Conservation (phyloP, 2,113 vertebrate species). For the Cephalopterus ornatus region DNA sequence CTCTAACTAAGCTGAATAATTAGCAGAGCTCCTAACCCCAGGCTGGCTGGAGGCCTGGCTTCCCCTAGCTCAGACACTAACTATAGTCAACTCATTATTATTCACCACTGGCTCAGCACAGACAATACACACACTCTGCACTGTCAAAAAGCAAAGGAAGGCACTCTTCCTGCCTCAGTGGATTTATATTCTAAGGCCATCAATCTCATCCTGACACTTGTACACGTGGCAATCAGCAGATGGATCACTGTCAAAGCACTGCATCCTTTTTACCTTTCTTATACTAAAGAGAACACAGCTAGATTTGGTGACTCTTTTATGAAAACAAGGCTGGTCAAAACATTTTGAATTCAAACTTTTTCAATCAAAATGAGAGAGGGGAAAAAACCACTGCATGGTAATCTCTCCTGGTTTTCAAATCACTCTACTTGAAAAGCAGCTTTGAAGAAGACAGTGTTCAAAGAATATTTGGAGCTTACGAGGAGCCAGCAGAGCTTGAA, state of each 20-base stretch:
- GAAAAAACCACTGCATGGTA: neutral
- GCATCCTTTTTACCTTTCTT: neutral
- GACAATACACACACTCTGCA: neutral
- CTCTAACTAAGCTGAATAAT: neutral
- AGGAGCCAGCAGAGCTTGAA: neutral
- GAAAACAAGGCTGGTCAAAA: constrained; percentile 29
- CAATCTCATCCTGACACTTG: neutral
- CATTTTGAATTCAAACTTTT: neutral
- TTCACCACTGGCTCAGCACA: neutral
- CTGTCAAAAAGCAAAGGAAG: neutral
- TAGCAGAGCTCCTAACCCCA: neutral
- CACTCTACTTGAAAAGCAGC: neutral
- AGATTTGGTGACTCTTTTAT: neutral
- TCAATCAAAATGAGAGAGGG: neutral
- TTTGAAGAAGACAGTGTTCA: neutral
- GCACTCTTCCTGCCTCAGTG: neutral
- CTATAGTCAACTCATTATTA: neutral
- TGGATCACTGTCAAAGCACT: neutral
- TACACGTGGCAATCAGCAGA: neutral
- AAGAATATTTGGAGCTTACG: neutral
- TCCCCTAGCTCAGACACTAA: neutral
- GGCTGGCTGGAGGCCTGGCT: neutral
- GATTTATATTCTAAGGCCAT: neutral
- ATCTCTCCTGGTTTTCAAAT: neutral
- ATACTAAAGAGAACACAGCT: neutral